Conservation (phyloP, 2,113 vertebrate genomes). For the Puffinus mauretanicus region DNA sequence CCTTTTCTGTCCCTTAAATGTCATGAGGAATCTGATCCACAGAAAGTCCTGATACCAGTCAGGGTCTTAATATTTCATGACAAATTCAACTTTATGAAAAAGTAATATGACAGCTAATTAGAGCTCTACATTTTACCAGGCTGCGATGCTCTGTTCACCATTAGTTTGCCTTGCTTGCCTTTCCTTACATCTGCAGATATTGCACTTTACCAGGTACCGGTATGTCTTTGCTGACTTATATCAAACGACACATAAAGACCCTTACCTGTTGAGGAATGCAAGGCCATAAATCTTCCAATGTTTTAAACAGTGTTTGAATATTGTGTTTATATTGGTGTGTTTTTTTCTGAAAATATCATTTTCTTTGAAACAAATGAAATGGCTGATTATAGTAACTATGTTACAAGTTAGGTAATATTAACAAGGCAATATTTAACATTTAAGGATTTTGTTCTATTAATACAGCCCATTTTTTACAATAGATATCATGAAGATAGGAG, state of each 20-base stretch:
- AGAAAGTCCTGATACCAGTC: background rate
- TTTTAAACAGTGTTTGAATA: background rate
- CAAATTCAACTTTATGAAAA: background rate
- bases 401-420: background rate
- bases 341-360: background rate
- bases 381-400: background rate
- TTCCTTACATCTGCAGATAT: background rate
- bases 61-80: background rate
- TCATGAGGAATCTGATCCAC: background rate
- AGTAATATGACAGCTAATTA: background rate
- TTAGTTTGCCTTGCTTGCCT: background rate
- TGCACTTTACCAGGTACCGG: background rate
- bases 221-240: background rate
- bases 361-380: background rate
- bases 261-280: background rate
- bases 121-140: background rate
- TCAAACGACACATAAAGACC: background rate
- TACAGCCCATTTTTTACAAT: background rate
- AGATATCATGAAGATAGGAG: background rate
- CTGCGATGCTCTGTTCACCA: background rate
- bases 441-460: background rate
- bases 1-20: background rate
- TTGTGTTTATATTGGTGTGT: background rate
- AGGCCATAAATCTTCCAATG: background rate
- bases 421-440: background rate